A percentile compares a stretch with the other conserved stretches of the same genome.
phyloP scores from a whole-genome alignment of 35 echinoderm and acorn worm genomes.

The Diadema setosum region DNA sequence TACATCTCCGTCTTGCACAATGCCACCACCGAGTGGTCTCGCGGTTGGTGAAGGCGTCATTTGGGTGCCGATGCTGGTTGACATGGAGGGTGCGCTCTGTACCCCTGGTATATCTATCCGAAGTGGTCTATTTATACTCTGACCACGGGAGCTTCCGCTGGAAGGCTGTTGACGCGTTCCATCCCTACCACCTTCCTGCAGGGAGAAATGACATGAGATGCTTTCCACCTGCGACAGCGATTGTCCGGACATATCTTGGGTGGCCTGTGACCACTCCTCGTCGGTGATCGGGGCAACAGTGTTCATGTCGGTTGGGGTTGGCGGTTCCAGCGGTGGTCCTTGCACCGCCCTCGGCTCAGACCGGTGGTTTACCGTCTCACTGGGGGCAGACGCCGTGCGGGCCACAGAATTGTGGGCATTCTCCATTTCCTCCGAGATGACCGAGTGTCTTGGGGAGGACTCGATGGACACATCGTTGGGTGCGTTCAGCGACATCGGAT shows the following conservation, averaged over 20 bases:
- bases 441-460: background rate
- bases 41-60: background rate
- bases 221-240: conserved; percentile 29
- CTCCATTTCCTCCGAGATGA: conserved; percentile 10
- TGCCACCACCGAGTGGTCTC: background rate
- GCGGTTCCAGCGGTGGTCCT: conserved; percentile 16
- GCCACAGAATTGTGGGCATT: conserved; percentile 24
- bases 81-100: background rate
- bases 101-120: background rate
- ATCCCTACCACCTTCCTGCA: background rate
- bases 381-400: conserved; percentile 31
- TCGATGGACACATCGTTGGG: background rate
- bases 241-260: conserved; percentile 41
- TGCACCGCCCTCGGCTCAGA: conserved; percentile 6
- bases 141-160: background rate
- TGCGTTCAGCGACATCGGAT: conserved; percentile 20
- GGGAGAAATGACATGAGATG: conserved; percentile 12
- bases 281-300: conserved; percentile 47
- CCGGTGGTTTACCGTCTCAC: background rate
- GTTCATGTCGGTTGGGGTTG: conserved; percentile 65
- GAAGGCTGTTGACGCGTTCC: background rate
- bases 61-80: background rate
- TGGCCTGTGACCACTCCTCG: conserved; percentile 72
- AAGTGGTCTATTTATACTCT: conserved; percentile 5
- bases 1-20: background rate